Base-by-base conservation (phyloP, 2,888 invertebrate species). In the Noctua fimbriata region DNA sequence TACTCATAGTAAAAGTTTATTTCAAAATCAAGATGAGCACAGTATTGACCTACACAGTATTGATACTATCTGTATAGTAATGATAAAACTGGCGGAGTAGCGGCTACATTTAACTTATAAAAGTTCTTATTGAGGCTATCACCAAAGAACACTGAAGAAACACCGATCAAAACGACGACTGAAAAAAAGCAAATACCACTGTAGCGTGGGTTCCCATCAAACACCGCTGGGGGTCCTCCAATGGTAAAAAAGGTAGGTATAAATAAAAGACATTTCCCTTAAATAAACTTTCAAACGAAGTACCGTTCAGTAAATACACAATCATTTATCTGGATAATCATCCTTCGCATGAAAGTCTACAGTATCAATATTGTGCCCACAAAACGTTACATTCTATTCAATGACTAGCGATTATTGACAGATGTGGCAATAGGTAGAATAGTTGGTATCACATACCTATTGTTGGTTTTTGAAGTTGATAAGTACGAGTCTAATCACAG, bases 301-400 rank as follows among this genome's bases (percentile, higher is more conserved):
- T 76, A 82, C 77, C 77, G 78, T 82, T 86, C 84, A 81, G 78
- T 83, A 81, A 73, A 81, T 79, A 81, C 73, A 77, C 83, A 83
- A 84, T 88, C 86, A 87, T 86, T 87, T 88, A 86, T 85, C 87
- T 82, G 83, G 82, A 86, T 86, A 82, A 87, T 87, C 87, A 85
- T 87, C 28, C 74, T 87, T 81, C 82, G 82, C 55, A 81, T 85
- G 85, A 87, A 85, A 87, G 85, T 87, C 73, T 84, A 75, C 72
- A 81, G 82, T 86, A 87, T 87, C 87, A 86, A 85, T 86, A 87
- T 87, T 87, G 69, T 81, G 82, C 65, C 76, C 85, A 81, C 86
- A 86, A 87, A 86, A 87, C 72, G 65, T 72, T 86, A 78, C 76
- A 74, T 74, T 78, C 72, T 84, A 72, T 58, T 44, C 81, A 81